These are phyloP conservation scores for Mythimna ferrago DNA, from an alignment of 2,888 invertebrate genomes.

Conservation along the genomic window DNA sequence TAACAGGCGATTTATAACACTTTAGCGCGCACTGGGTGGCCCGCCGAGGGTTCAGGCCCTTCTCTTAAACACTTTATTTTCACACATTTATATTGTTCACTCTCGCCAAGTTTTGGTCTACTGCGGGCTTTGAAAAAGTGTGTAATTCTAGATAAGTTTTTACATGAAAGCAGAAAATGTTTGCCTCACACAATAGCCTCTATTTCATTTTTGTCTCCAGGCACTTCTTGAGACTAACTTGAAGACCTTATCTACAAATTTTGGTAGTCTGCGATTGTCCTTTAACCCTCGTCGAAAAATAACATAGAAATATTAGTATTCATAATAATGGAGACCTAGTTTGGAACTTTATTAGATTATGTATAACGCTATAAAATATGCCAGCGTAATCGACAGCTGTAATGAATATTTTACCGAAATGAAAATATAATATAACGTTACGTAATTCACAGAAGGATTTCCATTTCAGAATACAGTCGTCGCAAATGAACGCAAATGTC, in stretches of 20 bases:
- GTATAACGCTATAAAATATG: constrained; percentile 4
- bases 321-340: not conserved
- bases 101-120: constrained; percentile 45
- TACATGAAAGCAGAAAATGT: constrained; percentile 28
- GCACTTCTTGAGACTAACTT: constrained; percentile 7
- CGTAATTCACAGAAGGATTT: constrained; percentile 39
- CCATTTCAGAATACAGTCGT: constrained; percentile 37
- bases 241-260: constrained; percentile 19
- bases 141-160: constrained; percentile 50
- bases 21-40: constrained; percentile 72
- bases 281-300: constrained; percentile 14
- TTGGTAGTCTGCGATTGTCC: not conserved
- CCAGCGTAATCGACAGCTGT: constrained; percentile 28
- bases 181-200: constrained; percentile 21
- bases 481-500: constrained; percentile 47
- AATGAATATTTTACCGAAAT: constrained; percentile 39
- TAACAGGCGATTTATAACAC: constrained; percentile 86
- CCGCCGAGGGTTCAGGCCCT: constrained; percentile 63
- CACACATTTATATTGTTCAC: constrained; percentile 62
- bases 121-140: constrained; percentile 44
- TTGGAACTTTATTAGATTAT: not conserved
- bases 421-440: constrained; percentile 38
- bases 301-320: not conserved
- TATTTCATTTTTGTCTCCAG: constrained; percentile 24
- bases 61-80: constrained; percentile 68